phyloP scores from a whole-genome alignment of 2,797 vertebrate species.

The Harpagifer antarcticus region DNA sequence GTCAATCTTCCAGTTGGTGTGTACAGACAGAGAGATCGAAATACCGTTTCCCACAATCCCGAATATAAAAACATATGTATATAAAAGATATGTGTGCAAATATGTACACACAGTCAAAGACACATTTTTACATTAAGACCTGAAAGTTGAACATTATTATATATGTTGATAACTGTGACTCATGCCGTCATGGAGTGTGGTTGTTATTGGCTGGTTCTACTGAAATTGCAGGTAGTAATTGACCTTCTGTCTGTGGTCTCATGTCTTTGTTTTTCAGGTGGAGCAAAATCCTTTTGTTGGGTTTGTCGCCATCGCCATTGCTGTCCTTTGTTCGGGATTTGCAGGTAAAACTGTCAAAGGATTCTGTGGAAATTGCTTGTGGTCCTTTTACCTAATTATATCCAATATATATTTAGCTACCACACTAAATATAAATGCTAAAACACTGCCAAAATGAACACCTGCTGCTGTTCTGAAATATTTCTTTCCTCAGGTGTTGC shows the following conservation, averaged over 20 bases:
- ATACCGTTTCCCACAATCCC: no score
- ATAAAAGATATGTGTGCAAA: no score
- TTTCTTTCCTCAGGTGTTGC: not conserved
- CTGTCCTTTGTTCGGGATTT: slow-evolving; percentile 98
- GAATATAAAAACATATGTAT: no score
- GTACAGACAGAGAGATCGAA: no score
- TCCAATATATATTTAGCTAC: not conserved
- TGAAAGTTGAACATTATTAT: not conserved
- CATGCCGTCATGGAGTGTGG: not conserved
- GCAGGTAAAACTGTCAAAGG: slow-evolving; percentile 86
- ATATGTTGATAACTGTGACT: not conserved
- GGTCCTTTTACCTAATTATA: not conserved
- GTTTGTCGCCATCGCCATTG: slow-evolving; percentile 91
- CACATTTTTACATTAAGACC: no score
- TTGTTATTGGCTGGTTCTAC: not conserved
- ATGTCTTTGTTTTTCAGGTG: slow-evolving; percentile 81
- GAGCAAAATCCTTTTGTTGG: slow-evolving; percentile 93
- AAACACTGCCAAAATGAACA: not conserved
- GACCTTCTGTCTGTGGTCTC: not conserved
- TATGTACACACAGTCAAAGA: no score
- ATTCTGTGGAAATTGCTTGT: not conserved
- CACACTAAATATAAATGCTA: not conserved
- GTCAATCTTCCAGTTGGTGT: no score
- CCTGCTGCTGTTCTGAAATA: not conserved
- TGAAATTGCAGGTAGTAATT: not conserved